phyloP scores from a whole-genome alignment of 2,888 invertebrate species.

The Heteromurus nitidus region DNA sequence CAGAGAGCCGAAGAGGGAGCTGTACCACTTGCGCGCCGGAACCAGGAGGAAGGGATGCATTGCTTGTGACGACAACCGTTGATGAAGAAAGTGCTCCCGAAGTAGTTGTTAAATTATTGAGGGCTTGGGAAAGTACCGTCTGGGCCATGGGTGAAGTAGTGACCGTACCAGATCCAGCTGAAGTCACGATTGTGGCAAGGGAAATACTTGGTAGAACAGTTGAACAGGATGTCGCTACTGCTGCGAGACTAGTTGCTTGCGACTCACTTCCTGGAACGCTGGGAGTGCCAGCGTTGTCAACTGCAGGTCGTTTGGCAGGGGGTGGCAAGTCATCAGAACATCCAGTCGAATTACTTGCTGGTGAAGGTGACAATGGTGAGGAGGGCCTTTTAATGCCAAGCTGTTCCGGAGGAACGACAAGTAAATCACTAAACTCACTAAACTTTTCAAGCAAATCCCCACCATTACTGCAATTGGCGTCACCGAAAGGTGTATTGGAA shows the following conservation, averaged over 20 bases:
- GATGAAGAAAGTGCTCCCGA: too few relatives aligned
- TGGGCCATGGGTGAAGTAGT: too few relatives aligned
- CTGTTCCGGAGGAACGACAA: conserved; percentile 74
- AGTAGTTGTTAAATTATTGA: too few relatives aligned
- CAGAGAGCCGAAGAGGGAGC: conserved; percentile 62
- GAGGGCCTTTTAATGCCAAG: conserved; percentile 70
- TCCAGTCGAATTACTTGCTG: neutral
- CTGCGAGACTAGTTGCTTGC: conserved; percentile 30
- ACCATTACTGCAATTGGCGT: conserved; percentile 52
- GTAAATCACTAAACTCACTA: conserved; percentile 73
- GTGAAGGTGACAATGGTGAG: conserved; percentile 22
- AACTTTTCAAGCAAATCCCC: conserved; percentile 73
- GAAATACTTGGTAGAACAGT: too few relatives aligned
- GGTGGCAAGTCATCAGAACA: conserved; percentile 47
- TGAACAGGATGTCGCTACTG: too few relatives aligned
- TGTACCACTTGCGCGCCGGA: conserved; percentile 60
- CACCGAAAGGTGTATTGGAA: conserved; percentile 18
- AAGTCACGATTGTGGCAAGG: too few relatives aligned
- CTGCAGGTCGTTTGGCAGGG: conserved; percentile 63
- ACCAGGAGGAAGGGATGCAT: conserved; percentile 52
- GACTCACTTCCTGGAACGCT: neutral
- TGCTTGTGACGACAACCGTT: too few relatives aligned
- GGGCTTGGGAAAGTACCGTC: too few relatives aligned
- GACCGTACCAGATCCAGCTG: neutral
- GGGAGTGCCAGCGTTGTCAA: conserved; percentile 43